Evolutionary conservation across 2,113 vertebrate species (phyloP), one percentile per base, ranked within the genome.

Genomic region (Fukomys damarensis): DNA sequence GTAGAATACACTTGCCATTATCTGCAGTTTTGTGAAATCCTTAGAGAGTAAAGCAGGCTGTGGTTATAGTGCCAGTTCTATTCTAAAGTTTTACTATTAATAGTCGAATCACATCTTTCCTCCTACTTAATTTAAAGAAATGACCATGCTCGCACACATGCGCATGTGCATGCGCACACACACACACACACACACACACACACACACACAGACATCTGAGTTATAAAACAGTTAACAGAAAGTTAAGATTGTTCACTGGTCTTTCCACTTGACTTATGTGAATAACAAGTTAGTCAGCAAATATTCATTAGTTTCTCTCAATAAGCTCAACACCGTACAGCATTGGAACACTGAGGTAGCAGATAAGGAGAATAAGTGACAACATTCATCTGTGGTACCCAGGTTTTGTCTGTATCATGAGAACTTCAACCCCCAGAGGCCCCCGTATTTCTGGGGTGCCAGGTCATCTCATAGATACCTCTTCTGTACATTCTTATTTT

Each of bases 201-300:
- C 22, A 13, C 20, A 22, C 30, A 28, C 13, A 66, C 0, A 30
- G 6, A 72, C 9, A 7, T 84, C 43, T 41, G 14, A 93, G 5
- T 63, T 79, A 90, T 22, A 65, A 61, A 79, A 95, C 14, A 61
- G 28, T 11, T 66, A 70, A 85, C 68, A 89, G 76, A 83, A 95
- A 92, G 35, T 56, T 76, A 68, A 92, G 14, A 17, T 26, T 85
- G 58, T 38, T 93, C 83, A 38, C 41, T 72, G 46, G 87, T 79
- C 38, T 0, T 79, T 61, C 30, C 46, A 43, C 1, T 88, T 70
- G 26, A 82, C 3, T 76, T 94, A 49, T n/a, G 38, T 86, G 61
- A 90, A 86, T 65, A 32, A 91, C 35, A 91, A 83, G 2, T 93
- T 56, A 84, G 3, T 90, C 26, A 79, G 5, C 38, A 79, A 84